Base-by-base conservation (phyloP, 2,113 vertebrate genomes). In the Gymnobelideus leadbeateri region DNA sequence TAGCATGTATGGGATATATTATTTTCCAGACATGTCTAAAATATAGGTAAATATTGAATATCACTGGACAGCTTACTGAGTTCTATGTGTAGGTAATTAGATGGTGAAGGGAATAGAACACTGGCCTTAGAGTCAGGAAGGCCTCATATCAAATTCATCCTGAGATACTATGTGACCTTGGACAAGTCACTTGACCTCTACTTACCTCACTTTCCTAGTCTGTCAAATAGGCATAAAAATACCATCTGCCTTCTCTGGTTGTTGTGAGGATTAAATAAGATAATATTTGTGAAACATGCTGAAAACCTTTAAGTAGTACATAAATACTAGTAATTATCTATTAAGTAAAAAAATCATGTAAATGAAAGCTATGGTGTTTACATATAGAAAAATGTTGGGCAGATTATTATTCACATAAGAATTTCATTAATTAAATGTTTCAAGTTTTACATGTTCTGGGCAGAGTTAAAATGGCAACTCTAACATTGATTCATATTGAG, bases 321-420 rank as follows among this genome's bases (percentile, higher is more conserved):
- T 84, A 84, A 43, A 43, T 84, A 28, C 68, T 84, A 84, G 68
- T 1, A 1, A 16, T 31, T 37, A 68, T 77, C 37, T 84, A 8
- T 84, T 84, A 43, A 23, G 19, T 3, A 31, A 68, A 37, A 68
- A 12, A 9, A 37, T 37, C 14, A 90, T 50, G 0, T 61, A 84
- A 84, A 93, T 14, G 19, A 89, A 96, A 95, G 1, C 21, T 57
- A 37, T 89, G 0, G 94, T 3, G 51, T 89, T 93, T 10, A 91
- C 89, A 94, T 77, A 52, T 95, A n/a, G 7, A 89, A 68, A 92
- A 93, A 89, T 90, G 91, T 90, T 53, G 23, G 0, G 9, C 10
- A n/a, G 93, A 94, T 89, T 89, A 0, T 0, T 91, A 93, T 91
- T 91, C 94, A 21, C 84, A 16, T 49, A 84, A 93, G 11, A 94